A percentile compares a stretch with the other conserved stretches of the same genome.
Evolutionary conservation across 2,888 invertebrate genomes (phyloP).

Genomic region (Spilosoma lubricipeda): DNA sequence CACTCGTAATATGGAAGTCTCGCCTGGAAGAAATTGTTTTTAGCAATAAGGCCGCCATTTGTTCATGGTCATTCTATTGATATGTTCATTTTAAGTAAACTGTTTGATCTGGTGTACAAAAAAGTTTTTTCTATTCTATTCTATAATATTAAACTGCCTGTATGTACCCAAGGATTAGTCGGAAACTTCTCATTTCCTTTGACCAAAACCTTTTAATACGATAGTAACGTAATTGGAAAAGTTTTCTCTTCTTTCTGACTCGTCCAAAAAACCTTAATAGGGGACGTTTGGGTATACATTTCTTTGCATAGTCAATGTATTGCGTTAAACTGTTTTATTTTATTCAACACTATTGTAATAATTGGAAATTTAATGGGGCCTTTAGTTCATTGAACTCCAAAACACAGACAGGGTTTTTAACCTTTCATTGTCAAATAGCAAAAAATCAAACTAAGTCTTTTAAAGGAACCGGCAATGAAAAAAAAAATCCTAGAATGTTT

Average conservation of each 20-base stretch:
- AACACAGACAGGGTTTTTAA: not conserved
- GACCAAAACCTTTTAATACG: slow-evolving; percentile 12
- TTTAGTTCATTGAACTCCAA: too few species aligned
- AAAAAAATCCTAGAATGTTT: not conserved
- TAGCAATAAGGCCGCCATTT: too few species aligned
- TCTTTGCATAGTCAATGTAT: slow-evolving; percentile 5
- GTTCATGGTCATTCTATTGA: too few species aligned
- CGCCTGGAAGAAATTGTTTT: too few species aligned
- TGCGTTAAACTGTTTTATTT: not conserved
- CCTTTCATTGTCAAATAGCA: not conserved
- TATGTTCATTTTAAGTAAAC: too few species aligned
- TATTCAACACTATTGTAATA: not conserved
- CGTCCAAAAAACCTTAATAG: not conserved
- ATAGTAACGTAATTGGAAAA: slow-evolving; percentile 5
- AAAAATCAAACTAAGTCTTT: too few species aligned
- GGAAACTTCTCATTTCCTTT: slow-evolving; percentile 3
- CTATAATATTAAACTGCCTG: not conserved
- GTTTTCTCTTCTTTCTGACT: slow-evolving; percentile 6
- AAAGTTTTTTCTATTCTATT: too few species aligned
- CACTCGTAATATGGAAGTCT: not conserved
- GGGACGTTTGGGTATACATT: not conserved
- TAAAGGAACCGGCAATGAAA: too few species aligned
- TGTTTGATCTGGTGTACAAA: too few species aligned
- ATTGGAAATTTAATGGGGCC: too few species aligned
- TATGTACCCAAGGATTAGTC: not conserved